Base-by-base conservation (phyloP, 2,113 vertebrate species). In the Cairina moschata region DNA sequence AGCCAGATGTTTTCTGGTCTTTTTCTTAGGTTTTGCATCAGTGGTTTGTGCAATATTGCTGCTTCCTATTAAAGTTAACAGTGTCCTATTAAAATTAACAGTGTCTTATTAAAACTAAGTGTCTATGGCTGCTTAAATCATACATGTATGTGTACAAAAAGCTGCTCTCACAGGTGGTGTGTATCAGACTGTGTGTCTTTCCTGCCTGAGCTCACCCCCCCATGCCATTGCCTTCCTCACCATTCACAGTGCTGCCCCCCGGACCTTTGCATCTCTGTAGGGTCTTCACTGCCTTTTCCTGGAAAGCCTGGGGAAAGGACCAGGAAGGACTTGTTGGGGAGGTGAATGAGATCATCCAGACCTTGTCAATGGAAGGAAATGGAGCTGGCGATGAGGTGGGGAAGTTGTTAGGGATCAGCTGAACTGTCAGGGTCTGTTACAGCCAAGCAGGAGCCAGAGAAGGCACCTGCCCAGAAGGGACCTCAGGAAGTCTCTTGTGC, bases 311-410 rank as follows among this genome's bases (percentile, higher is more conserved):
- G 9, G 46, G 23, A 32, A 0, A 0, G 75, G 55, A 38, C n/a
- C 31, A 60, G 23, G 63, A 66, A 31, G 28, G 38, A 66, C 17
- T 65, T 40, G 28, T 31, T 31, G 17, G 20, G 13, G 6, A 36
- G 4, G 6, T 83, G 62, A 75, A 31, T 22, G 31, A 54, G 9
- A 34, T 50, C 42, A 42, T 86, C 22, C 50, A 74, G 42, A 54
- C 0, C 1, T 23, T 28, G 44, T 75, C 67, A 11, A 4, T 0
- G 2, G 28, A 20, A 44, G 22, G 25, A 8, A 55, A 9, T 2
- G 2, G 74, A 59, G 23, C 20, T 90, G 2, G 6, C 6, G 23
- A 4, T 23, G 13, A 50, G 40, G 11, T 40, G 21, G 6, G 17
- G 9, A 60, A 14, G 18, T 60, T 48, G 28, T 5, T 0, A 11